These are phyloP conservation scores for Balanococcus diminutus DNA, from an alignment of 2,888 invertebrate genomes.

Conservation along the genomic window DNA sequence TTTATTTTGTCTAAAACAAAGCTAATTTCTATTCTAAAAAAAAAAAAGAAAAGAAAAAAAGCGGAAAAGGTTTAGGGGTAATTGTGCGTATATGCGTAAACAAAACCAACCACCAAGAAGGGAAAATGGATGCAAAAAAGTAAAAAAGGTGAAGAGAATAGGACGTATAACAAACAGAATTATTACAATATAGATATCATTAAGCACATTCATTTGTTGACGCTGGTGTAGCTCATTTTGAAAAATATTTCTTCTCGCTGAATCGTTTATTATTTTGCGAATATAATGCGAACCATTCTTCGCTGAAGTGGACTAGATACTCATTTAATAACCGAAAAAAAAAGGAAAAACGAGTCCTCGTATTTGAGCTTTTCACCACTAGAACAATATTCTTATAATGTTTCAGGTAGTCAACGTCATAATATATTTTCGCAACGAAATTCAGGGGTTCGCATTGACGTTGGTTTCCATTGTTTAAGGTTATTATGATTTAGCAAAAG, in stretches of 20 bases:
- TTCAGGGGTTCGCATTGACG: slow-evolving; percentile 29
- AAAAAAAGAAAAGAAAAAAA: background rate
- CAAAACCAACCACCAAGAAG: background rate
- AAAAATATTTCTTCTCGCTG: slow-evolving; percentile 33
- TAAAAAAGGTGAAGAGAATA: background rate
- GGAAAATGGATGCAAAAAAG: background rate
- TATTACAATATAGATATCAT: slow-evolving; percentile 35
- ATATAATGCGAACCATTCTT: slow-evolving; percentile 26
- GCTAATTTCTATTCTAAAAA: background rate
- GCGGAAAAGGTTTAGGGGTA: background rate
- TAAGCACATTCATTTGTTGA: slow-evolving; percentile 21
- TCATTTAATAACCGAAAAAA: slow-evolving; percentile 39
- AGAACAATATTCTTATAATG: slow-evolving; percentile 32
- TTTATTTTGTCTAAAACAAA: background rate
- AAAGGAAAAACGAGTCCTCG: background rate
- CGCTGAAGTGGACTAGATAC: slow-evolving; percentile 33
- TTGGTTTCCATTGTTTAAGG: slow-evolving; percentile 19
- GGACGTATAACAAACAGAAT: background rate
- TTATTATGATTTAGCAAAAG: slow-evolving; percentile 4
- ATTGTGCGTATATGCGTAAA: background rate
- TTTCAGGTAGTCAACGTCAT: slow-evolving; percentile 38
- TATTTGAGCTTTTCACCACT: slow-evolving; percentile 12
- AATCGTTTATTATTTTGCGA: slow-evolving; percentile 32
- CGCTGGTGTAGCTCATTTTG: slow-evolving; percentile 36
- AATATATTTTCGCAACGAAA: slow-evolving; percentile 23